These are phyloP conservation scores for Carassius auratus DNA, from an alignment of 2,113 vertebrate genomes.

Conservation along the genomic window DNA sequence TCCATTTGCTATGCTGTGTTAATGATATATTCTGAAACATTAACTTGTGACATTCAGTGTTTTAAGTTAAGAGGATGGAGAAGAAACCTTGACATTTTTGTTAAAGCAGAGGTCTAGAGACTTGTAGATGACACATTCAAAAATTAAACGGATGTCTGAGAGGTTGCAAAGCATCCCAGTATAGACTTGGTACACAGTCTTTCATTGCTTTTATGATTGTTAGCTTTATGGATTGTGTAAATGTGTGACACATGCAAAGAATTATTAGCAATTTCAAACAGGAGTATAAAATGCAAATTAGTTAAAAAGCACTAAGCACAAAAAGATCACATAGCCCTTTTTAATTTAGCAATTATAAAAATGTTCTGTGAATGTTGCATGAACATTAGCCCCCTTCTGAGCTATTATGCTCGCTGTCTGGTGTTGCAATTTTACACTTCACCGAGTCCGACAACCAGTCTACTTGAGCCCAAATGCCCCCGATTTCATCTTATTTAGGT, in stretches of 20 bases:
- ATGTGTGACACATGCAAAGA: constrained; percentile 49
- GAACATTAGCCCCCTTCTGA: too few species aligned
- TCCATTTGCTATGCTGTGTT: not conserved
- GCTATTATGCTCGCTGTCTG: too few species aligned
- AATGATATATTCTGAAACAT: not conserved
- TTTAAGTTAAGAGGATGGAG: not conserved
- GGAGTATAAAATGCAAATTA: constrained; percentile 38
- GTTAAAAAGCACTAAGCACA: too few species aligned
- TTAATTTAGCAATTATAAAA: too few species aligned
- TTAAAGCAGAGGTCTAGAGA: constrained; percentile 1
- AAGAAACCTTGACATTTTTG: not conserved
- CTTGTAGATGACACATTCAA: not conserved
- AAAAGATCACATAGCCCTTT: too few species aligned
- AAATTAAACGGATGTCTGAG: constrained; percentile 28
- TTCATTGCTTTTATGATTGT: constrained; percentile 30
- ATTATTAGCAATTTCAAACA: constrained; percentile 47
- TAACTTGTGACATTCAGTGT: not conserved
- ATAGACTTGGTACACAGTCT: constrained; percentile 46
- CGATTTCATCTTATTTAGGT: too few species aligned
- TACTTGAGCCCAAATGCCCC: too few species aligned
- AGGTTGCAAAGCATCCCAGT: constrained; percentile 41
- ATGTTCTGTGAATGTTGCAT: too few species aligned
- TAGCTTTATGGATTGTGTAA: constrained; percentile 49
- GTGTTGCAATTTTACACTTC: too few species aligned
- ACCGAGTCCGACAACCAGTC: too few species aligned